These are phyloP conservation scores for Pogonocichla stellata DNA, from an alignment of 2,113 vertebrate genomes.

Conservation along the genomic window DNA sequence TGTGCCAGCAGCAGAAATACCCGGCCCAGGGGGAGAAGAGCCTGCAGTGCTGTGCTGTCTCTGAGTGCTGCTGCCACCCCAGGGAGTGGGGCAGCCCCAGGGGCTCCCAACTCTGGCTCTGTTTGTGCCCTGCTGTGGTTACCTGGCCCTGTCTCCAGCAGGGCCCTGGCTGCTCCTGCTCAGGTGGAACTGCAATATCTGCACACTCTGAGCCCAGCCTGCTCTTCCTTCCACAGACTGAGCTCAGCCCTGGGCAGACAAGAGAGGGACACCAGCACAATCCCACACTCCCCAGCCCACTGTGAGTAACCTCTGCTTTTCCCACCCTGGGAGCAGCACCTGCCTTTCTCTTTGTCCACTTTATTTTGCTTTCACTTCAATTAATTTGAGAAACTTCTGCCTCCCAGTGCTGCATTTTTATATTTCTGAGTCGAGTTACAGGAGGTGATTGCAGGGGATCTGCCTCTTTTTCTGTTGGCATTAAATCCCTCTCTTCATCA, in stretches of 20 bases:
- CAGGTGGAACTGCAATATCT: background rate
- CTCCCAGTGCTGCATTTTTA: background rate
- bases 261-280: background rate
- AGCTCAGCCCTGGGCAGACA: background rate
- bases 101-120: background rate
- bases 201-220: background rate
- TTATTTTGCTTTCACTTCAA: background rate
- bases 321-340: background rate
- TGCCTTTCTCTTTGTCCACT: background rate
- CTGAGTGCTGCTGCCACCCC: fast-evolving
- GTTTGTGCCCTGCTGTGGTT: slow-evolving; percentile 6
- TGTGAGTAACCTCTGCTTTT: slow-evolving; percentile 33
- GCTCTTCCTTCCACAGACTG: slow-evolving; percentile 13
- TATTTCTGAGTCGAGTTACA: background rate
- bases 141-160: slow-evolving; percentile 3
- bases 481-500: background rate
- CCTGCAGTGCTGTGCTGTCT: fast-evolving
- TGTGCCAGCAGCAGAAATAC: background rate
- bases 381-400: background rate
- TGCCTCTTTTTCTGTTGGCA: background rate
- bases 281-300: background rate
- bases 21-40: background rate
- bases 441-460: background rate
- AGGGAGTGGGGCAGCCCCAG: background rate
- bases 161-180: background rate